Percentiles rank a stretch among this genome's conserved stretches.
Conservation (phyloP, 2,113 vertebrate species). For the Tyrannus savana region DNA sequence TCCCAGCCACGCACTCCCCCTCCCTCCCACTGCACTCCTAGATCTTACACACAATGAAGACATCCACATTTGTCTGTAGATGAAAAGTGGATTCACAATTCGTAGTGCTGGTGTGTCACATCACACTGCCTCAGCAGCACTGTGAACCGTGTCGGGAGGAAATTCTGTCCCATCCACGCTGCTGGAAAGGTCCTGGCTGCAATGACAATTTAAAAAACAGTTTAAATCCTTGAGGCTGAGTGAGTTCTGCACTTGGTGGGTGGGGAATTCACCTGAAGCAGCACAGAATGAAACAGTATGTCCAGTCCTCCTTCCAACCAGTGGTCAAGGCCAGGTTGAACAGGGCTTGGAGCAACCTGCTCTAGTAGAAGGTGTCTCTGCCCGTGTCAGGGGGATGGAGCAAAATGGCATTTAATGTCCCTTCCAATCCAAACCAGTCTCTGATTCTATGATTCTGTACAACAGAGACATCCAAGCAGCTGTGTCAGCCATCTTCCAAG, state of each 20-base stretch:
- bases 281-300: accelerated
- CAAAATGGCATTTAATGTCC: background rate
- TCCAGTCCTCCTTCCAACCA: background rate
- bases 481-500: background rate
- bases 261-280: background rate
- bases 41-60: background rate
- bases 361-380: background rate
- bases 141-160: background rate
- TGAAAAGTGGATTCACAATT: accelerated
- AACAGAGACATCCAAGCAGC: background rate
- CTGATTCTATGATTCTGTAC: background rate
- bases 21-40: background rate
- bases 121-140: background rate
- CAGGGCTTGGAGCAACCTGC: background rate
- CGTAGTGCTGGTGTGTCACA: background rate
- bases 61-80: background rate
- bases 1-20: background rate
- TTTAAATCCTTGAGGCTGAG: background rate
- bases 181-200: background rate
- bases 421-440: background rate
- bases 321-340: background rate
- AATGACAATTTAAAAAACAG: no score
- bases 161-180: background rate
- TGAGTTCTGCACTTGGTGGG: background rate
- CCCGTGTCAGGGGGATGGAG: background rate